phyloP scores from a whole-genome alignment of 2,797 vertebrate genomes.

The Peromyscus melanophrys region DNA sequence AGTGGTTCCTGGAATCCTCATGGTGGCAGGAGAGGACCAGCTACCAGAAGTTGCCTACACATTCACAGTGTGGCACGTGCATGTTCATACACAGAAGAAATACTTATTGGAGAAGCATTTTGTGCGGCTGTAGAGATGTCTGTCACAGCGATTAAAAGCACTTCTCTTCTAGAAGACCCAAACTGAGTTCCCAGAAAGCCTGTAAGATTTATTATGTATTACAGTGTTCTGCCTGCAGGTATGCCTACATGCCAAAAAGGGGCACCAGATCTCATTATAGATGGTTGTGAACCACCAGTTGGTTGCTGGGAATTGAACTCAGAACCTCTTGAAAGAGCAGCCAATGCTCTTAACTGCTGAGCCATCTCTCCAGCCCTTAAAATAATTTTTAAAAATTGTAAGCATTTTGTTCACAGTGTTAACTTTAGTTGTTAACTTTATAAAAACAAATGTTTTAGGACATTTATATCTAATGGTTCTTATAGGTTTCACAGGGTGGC shows the following conservation, averaged over 20 bases:
- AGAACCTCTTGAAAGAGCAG: neutral
- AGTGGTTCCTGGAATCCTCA: no score
- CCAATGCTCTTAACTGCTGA: neutral
- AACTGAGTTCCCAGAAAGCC: neutral
- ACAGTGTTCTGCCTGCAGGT: neutral
- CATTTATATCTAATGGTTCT: conserved; percentile 20
- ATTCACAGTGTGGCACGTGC: neutral
- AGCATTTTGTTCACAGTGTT: neutral
- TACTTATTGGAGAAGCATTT: neutral
- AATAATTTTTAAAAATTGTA: neutral
- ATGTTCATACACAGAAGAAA: neutral
- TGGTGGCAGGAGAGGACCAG: neutral
- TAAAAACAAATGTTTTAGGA: neutral
- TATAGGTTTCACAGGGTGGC: neutral
- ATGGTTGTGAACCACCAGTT: neutral
- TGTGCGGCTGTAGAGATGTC: neutral
- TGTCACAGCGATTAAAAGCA: neutral
- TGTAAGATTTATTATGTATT: neutral
- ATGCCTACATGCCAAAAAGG: neutral
- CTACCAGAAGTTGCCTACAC: neutral
- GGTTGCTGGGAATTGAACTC: neutral
- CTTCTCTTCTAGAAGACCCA: neutral
- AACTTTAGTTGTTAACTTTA: neutral
- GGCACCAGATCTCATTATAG: neutral
- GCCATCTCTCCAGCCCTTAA: neutral